phyloP scores from a whole-genome alignment of 2,888 invertebrate genomes.

The Tineola bisselliella region DNA sequence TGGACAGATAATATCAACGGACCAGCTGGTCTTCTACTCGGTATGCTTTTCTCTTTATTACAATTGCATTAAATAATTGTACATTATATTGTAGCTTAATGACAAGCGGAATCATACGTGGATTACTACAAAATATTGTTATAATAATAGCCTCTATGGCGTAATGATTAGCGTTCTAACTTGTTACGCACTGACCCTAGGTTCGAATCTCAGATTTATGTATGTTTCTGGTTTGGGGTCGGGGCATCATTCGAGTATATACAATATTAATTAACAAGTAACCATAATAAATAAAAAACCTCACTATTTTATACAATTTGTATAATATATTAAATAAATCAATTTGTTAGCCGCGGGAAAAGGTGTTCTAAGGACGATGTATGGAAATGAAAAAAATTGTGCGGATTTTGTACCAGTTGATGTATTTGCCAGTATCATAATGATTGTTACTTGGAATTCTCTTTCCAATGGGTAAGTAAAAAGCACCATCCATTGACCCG shows the following conservation, averaged over 20 bases:
- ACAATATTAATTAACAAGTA: too few species aligned
- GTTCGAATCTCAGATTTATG: too few species aligned
- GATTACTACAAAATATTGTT: too few species aligned
- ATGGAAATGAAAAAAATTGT: constrained; percentile 71
- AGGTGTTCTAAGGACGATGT: constrained; percentile 81
- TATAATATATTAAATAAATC: background rate
- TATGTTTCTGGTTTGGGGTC: too few species aligned
- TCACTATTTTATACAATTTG: background rate
- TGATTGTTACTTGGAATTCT: constrained; percentile 68
- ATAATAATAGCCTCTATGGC: too few species aligned
- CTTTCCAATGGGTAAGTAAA: constrained; percentile 41
- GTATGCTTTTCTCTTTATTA: constrained; percentile 18
- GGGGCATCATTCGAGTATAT: too few species aligned
- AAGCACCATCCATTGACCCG: background rate
- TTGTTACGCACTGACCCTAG: too few species aligned
- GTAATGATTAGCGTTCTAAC: too few species aligned
- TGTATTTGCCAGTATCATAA: constrained; percentile 73
- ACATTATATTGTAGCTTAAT: too few species aligned
- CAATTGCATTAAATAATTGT: too few species aligned
- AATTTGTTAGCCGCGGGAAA: constrained; percentile 69
- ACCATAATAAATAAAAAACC: too few species aligned
- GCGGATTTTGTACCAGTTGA: constrained; percentile 79
- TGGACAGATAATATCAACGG: constrained; percentile 89
- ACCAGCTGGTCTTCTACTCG: constrained; percentile 77
- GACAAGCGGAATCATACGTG: too few species aligned